phyloP scores from a whole-genome alignment of 2,797 vertebrate genomes.

The Enteromius treurensis region DNA sequence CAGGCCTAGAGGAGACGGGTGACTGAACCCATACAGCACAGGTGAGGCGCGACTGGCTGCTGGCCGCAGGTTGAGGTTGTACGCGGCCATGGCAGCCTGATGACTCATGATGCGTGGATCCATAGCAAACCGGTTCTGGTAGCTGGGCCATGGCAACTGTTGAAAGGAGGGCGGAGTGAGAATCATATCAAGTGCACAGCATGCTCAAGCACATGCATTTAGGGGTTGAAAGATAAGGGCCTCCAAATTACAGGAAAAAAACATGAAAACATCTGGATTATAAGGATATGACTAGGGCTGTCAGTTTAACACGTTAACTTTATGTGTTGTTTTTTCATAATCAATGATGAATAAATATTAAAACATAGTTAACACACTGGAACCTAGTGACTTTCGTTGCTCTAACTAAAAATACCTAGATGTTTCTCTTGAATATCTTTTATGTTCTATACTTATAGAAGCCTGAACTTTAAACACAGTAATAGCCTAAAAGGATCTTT shows the following conservation, averaged over 20 bases:
- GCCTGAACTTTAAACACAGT: too few species aligned
- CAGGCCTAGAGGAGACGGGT: conserved; percentile 89
- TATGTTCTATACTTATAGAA: too few species aligned
- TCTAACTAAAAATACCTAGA: too few species aligned
- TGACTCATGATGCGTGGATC: conserved; percentile 96
- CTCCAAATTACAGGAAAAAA: background rate
- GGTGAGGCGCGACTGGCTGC: conserved; percentile 92
- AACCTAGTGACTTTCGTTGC: too few species aligned
- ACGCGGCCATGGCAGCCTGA: conserved; percentile 93
- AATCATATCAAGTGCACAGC: background rate
- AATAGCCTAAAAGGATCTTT: too few species aligned
- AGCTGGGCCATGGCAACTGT: conserved; percentile 94
- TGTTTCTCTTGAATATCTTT: too few species aligned
- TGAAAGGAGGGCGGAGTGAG: background rate
- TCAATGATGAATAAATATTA: too few species aligned
- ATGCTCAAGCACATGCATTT: background rate
- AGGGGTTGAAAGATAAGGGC: background rate
- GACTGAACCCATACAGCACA: conserved; percentile 88
- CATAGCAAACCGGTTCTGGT: conserved; percentile 96
- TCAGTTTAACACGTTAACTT: too few species aligned
- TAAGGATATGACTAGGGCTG: too few species aligned
- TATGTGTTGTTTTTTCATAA: too few species aligned
- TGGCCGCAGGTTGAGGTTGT: conserved; percentile 95
- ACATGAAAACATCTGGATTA: background rate
- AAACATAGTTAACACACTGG: too few species aligned